Base-by-base conservation (phyloP, 2,888 invertebrate species). In the Gymnoscelis rufifasciata region DNA sequence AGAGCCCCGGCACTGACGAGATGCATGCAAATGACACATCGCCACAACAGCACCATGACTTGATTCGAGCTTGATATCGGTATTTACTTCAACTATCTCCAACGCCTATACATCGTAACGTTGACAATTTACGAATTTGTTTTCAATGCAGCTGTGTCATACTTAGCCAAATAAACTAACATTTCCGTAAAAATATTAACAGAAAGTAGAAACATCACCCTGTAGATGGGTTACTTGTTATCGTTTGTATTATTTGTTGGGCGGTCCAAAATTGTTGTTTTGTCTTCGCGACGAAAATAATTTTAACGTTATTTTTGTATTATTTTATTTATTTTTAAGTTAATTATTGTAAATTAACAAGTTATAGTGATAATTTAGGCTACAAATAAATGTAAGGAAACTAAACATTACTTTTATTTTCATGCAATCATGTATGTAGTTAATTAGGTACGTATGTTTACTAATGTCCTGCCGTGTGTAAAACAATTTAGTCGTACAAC, bases 341-440 rank as follows among this genome's bases (percentile, higher is more conserved):
- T 81, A 81, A 81, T 74, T 69, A 71, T 78, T 87, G 86, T 88
- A 83, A 84, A 87, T 82, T 86, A 87, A 87, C 84, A 84, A 83
- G 78, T 66, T 61, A 67, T 84, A 84, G 84, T 75, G 69, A 74
- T 80, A 77, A 70, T 68, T 15, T 81, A 78, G 74, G 66, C 36
- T 45, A 36, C 30, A 24, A 45, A 43, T 41, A 49, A 49, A 31
- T 10, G n/a, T 42, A 42, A 43, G 42, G 29, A 45, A 42, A 50
- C 39, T 50, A 45, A 2, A 19, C 26, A 31, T 27, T 23, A 7
- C 13, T 41, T 43, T 38, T 15, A 23, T 6, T 43, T 11, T 31
- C 14, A 13, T n/a, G 12, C n/a, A 10, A 33, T 14, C 12, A n/a
- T 33, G 8, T 27, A 27, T 1, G 12, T 29, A 10, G 3, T n/a